These are phyloP conservation scores for Hoplodrina ambigua DNA, from an alignment of 2,888 invertebrate genomes.

Conservation along the genomic window DNA sequence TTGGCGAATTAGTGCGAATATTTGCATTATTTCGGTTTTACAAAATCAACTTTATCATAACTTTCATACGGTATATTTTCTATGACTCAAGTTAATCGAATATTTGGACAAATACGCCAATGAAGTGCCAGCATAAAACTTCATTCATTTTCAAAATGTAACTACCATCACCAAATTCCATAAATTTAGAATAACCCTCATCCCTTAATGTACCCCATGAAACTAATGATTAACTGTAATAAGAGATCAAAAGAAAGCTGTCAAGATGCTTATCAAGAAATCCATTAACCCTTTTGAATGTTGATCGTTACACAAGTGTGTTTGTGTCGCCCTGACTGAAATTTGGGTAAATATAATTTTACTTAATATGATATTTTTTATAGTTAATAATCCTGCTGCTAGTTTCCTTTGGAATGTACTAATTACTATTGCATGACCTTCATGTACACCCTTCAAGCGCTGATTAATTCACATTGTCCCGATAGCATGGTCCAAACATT, in stretches of 20 bases:
- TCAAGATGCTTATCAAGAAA: conserved; percentile 89
- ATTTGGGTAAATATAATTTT: conserved; percentile 89
- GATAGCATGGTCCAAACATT: conserved; percentile 81
- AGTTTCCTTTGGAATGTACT: conserved; percentile 88
- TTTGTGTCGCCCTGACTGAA: conserved; percentile 88
- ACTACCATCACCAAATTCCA: conserved; percentile 59
- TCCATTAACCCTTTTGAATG: conserved; percentile 80
- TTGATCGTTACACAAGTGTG: conserved; percentile 84
- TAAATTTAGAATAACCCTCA: conserved; percentile 61
- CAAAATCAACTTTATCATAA: too few species aligned
- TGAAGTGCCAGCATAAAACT: conserved; percentile 33
- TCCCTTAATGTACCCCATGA: conserved; percentile 59
- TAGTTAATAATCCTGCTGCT: conserved; percentile 86
- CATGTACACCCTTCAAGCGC: conserved; percentile 80
- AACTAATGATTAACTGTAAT: conserved; percentile 65
- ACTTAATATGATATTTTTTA: conserved; percentile 81
- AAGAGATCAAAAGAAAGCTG: conserved; percentile 84
- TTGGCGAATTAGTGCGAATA: too few species aligned
- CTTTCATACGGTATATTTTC: too few species aligned
- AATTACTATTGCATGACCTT: conserved; percentile 86
- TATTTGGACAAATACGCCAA: too few species aligned
- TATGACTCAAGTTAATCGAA: too few species aligned
- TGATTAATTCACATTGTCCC: conserved; percentile 75
- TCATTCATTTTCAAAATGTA: conserved; percentile 68
- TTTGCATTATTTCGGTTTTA: too few species aligned